These are phyloP conservation scores for Callorhinus ursinus DNA, from an alignment of 2,113 vertebrate genomes.

Conservation along the genomic window DNA sequence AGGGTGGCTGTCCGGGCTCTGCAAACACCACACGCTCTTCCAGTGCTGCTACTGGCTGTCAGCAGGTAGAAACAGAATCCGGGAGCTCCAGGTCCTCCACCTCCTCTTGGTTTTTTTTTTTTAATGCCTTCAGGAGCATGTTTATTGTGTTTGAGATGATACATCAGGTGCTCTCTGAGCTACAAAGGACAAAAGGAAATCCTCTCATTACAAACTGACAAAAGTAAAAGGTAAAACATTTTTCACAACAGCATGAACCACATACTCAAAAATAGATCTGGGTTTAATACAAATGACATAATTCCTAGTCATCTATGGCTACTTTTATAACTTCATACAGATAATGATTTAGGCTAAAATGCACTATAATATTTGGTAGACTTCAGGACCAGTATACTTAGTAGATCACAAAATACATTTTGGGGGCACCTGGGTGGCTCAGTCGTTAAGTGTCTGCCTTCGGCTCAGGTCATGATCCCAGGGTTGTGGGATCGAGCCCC, in stretches of 20 bases:
- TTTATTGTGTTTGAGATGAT: conserved; percentile 96
- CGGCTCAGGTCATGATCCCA: no score
- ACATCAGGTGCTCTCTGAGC: conserved; percentile 95
- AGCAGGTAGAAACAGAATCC: not conserved
- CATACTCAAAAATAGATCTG: conserved; percentile 94
- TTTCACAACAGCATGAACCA: conserved; percentile 97
- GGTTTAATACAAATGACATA: conserved; percentile 96
- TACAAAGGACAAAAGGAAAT: conserved; percentile 96
- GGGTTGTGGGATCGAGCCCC: no score
- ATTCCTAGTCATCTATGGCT: conserved; percentile 95
- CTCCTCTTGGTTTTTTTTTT: no score
- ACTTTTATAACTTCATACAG: conserved; percentile 95
- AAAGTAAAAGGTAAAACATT: conserved; percentile 95
- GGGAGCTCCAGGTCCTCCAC: not conserved
- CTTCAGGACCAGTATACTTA: conserved; percentile 96
- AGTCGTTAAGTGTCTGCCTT: no score
- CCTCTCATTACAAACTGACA: conserved; percentile 96
- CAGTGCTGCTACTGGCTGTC: not conserved
- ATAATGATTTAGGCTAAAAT: conserved; percentile 98
- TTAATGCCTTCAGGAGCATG: conserved; percentile 89
- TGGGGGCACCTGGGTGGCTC: no score
- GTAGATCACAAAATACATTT: conserved; percentile 96
- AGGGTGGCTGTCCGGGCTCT: not conserved
- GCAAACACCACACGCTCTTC: not conserved
- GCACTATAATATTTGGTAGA: conserved; percentile 98